These are phyloP conservation scores for Sebastes hubbsi DNA, from an alignment of 2,797 vertebrate species.

Conservation along the genomic window DNA sequence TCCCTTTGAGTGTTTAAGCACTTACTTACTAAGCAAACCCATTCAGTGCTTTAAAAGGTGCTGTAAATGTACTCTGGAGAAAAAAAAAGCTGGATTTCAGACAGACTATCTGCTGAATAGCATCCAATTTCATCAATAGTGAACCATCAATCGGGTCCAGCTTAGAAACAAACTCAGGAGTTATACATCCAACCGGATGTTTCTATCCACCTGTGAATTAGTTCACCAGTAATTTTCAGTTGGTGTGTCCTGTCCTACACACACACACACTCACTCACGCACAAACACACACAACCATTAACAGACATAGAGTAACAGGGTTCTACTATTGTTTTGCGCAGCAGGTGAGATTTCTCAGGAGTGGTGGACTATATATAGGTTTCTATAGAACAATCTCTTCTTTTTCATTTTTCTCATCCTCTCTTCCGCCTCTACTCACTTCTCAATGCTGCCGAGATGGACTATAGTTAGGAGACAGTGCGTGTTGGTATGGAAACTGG, in stretches of 20 bases:
- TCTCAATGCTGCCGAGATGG: constrained; percentile 23
- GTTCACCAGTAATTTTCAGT: neutral
- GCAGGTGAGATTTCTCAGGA: neutral
- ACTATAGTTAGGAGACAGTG: constrained; percentile 42
- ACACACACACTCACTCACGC: too few species aligned
- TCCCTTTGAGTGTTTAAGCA: neutral
- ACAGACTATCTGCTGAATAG: neutral
- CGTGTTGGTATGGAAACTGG: constrained; percentile 81
- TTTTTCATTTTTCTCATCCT: constrained; percentile 10
- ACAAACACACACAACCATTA: neutral
- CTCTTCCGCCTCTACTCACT: constrained; percentile 18
- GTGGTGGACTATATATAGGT: neutral
- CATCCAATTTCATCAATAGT: constrained; percentile 3
- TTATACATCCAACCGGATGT: neutral
- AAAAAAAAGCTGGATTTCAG: neutral
- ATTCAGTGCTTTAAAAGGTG: neutral
- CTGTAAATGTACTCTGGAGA: neutral
- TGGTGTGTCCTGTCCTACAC: neutral
- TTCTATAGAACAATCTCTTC: neutral
- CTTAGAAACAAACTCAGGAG: neutral
- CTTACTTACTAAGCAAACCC: neutral
- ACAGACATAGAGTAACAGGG: neutral
- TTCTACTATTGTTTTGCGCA: neutral
- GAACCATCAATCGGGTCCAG: neutral
- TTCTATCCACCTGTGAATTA: neutral